These are phyloP conservation scores for Sericinus montela DNA, from an alignment of 2,888 invertebrate species.

Conservation along the genomic window DNA sequence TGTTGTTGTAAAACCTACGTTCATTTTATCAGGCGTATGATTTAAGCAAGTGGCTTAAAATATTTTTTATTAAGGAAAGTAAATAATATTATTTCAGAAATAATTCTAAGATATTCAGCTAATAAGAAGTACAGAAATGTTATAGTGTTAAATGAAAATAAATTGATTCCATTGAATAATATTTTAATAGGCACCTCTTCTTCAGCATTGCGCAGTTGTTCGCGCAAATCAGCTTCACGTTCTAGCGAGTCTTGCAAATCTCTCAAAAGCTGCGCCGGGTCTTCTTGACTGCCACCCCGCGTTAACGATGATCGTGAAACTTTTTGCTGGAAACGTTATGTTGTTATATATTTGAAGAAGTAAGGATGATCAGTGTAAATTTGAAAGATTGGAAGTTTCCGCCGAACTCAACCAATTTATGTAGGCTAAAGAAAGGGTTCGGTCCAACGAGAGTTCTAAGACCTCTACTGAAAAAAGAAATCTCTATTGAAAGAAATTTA, in stretches of 20 bases:
- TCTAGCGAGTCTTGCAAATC: conserved; percentile 95
- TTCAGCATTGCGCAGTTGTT: conserved; percentile 95
- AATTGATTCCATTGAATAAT: too few relatives aligned
- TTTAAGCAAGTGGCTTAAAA: background rate
- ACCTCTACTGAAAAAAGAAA: too few relatives aligned
- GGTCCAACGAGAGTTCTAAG: too few relatives aligned
- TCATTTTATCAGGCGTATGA: too few relatives aligned
- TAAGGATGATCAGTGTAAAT: too few relatives aligned
- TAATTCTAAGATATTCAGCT: background rate
- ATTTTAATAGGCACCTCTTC: conserved; percentile 87
- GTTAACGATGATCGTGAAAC: conserved; percentile 87
- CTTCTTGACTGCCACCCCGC: conserved; percentile 88
- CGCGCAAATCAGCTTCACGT: conserved; percentile 94
- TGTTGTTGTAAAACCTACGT: too few relatives aligned
- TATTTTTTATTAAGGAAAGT: background rate
- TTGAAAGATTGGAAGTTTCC: too few relatives aligned
- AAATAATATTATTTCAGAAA: background rate
- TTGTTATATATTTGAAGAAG: too few relatives aligned
- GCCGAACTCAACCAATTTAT: too few relatives aligned
- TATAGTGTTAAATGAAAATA: background rate
- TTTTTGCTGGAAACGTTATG: conserved; percentile 63
- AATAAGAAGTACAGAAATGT: background rate
- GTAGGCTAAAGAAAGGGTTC: too few relatives aligned
- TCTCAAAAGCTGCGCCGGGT: conserved; percentile 88
- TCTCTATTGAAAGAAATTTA: too few relatives aligned